A percentile compares a stretch with the other conserved stretches of the same genome.
Conservation (phyloP, 2,797 vertebrate species). For the Neostethus bicornis region DNA sequence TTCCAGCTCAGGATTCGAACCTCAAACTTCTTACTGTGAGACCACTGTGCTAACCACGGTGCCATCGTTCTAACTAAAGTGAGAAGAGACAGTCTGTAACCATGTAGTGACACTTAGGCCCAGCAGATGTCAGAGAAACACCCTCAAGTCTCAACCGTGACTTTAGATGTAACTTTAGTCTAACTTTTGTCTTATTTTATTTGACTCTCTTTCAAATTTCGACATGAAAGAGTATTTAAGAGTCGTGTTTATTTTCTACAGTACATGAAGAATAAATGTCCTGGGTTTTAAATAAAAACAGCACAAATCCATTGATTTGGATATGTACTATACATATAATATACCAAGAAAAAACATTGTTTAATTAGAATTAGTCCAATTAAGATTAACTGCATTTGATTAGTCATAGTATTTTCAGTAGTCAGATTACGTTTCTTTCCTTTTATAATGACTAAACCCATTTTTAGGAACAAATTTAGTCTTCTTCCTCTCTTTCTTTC, state of each 20-base stretch:
- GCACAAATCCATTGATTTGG: no score
- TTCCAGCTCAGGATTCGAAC: no score
- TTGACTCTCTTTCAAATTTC: conserved; percentile 12
- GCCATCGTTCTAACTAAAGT: no score
- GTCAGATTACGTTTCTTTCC: background rate
- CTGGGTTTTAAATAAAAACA: conserved; percentile 1
- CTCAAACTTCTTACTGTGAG: no score
- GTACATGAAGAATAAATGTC: background rate
- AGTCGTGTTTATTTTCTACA: conserved; percentile 1
- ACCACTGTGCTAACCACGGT: no score
- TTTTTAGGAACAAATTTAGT: conserved; percentile 16
- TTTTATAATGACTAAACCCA: background rate
- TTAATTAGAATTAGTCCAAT: no score
- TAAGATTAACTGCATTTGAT: no score
- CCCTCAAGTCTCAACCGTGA: conserved; percentile 31
- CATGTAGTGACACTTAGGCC: conserved; percentile 47
- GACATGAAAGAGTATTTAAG: background rate
- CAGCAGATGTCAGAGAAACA: conserved; percentile 64
- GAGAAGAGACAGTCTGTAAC: no score
- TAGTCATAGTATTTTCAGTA: no score
- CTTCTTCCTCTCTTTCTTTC: conserved; percentile 20
- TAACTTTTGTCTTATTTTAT: background rate
- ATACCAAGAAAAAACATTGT: no score
- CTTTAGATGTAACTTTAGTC: background rate
- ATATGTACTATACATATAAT: no score